Conservation (phyloP, 2,888 invertebrate genomes). For the Barypeithes pellucidus region DNA sequence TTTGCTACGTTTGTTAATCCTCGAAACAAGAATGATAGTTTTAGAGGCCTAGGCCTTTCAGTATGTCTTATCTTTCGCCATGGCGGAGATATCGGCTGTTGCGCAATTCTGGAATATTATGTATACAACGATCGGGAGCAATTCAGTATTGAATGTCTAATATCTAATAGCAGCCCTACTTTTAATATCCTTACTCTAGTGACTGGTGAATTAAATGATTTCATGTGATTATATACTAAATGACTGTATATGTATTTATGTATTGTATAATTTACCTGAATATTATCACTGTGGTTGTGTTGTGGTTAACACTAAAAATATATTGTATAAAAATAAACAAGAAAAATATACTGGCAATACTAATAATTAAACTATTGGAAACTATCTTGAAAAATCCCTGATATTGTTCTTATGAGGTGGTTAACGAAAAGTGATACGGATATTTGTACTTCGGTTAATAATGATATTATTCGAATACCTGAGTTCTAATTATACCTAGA, state of each 20-base stretch:
- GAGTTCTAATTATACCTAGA: slow-evolving; percentile 49
- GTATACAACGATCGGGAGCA: slow-evolving; percentile 10
- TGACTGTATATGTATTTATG: slow-evolving; percentile 30
- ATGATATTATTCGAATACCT: slow-evolving; percentile 62
- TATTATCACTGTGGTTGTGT: slow-evolving; percentile 41
- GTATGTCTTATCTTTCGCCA: too few species aligned
- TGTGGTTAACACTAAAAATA: slow-evolving; percentile 29
- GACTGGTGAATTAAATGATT: slow-evolving; percentile 39
- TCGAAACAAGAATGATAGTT: too few species aligned
- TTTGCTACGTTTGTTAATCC: too few species aligned
- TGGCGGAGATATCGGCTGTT: too few species aligned
- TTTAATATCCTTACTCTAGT: slow-evolving; percentile 35
- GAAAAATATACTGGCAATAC: slow-evolving; percentile 20
- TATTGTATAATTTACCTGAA: slow-evolving; percentile 42
- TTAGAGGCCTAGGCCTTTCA: too few species aligned
- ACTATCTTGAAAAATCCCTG: slow-evolving; percentile 30
- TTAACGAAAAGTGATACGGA: slow-evolving; percentile 58
- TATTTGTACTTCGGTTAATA: slow-evolving; percentile 63
- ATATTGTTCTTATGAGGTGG: slow-evolving; percentile 10
- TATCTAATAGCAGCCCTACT: slow-evolving; percentile 38
- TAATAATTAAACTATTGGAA: slow-evolving; percentile 18
- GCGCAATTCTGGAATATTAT: neutral
- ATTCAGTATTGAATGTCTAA: slow-evolving; percentile 24
- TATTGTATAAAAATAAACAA: slow-evolving; percentile 24
- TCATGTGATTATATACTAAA: slow-evolving; percentile 36